A percentile compares a stretch with the other conserved stretches of the same genome.
phyloP scores from a whole-genome alignment of 2,113 vertebrate genomes.

The Menura novaehollandiae region DNA sequence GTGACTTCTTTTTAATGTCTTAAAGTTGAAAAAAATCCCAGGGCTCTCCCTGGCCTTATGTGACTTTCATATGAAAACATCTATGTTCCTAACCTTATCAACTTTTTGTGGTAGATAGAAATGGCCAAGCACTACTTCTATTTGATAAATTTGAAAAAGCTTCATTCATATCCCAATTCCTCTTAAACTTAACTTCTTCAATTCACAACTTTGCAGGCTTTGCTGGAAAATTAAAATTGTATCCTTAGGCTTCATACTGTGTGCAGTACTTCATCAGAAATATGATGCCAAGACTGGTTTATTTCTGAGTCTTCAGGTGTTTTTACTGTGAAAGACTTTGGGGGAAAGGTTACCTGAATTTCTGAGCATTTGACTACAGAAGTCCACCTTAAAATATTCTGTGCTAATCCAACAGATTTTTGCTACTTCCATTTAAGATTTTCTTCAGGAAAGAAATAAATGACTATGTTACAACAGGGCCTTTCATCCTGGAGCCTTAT shows the following conservation, averaged over 20 bases:
- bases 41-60: not conserved
- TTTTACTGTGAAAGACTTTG: not conserved
- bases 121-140: not conserved
- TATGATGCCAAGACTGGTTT: not conserved
- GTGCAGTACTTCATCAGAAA: not conserved
- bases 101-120: not conserved
- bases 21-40: not conserved
- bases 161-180: not conserved
- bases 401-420: not conserved
- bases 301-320: not conserved
- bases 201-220: not conserved
- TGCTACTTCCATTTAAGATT: not conserved
- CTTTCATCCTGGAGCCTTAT: not conserved
- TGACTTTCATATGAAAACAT: not conserved
- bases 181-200: not conserved
- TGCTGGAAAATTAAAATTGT: not conserved
- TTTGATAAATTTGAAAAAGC: not conserved
- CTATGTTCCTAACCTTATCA: not conserved
- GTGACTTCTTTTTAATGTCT: not conserved
- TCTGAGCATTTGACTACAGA: not conserved
- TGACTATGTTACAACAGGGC: not conserved
- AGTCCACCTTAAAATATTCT: not conserved
- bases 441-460: not conserved
- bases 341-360: not conserved
- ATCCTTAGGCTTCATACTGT: not conserved